phyloP scores from a whole-genome alignment of 2,113 vertebrate genomes.

The Erythrolamprus reginae region DNA sequence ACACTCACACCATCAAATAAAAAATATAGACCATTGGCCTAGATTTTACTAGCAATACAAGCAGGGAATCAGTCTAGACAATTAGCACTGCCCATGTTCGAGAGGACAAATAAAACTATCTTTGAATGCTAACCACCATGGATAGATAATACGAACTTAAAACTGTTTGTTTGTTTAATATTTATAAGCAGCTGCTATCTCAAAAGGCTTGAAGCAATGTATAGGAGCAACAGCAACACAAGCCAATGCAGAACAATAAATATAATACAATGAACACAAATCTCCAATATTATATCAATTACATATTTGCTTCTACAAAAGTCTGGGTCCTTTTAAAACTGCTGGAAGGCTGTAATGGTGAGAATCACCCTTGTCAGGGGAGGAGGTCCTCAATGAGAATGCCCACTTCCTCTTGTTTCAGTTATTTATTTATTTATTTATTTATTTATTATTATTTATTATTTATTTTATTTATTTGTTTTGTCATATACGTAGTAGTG shows the following conservation, averaged over 20 bases:
- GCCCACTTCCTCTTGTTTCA: neutral
- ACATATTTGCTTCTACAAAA: neutral
- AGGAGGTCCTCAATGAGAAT: neutral
- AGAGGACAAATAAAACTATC: slow-evolving; percentile 48
- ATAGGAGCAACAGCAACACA: neutral
- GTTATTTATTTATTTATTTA: no score
- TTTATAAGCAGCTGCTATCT: neutral
- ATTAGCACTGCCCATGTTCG: slow-evolving; percentile 41
- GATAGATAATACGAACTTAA: slow-evolving; percentile 53
- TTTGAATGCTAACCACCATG: slow-evolving; percentile 32
- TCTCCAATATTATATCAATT: neutral
- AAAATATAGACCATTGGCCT: slow-evolving; percentile 54
- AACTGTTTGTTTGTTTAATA: neutral
- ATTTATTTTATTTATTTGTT: no score
- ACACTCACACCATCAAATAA: slow-evolving; percentile 4
- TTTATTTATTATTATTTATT: no score
- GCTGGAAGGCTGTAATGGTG: neutral
- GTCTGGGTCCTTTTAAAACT: neutral
- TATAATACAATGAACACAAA: neutral
- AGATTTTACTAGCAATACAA: slow-evolving; percentile 57
- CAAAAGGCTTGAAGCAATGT: neutral
- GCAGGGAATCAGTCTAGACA: slow-evolving; percentile 55
- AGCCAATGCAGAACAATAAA: neutral
- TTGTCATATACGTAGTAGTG: no score
- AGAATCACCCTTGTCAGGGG: neutral